Percentiles rank a stretch among this genome's conserved stretches.
Conservation (phyloP, 2,113 vertebrate species). For the Tetraodon nigroviridis region DNA sequence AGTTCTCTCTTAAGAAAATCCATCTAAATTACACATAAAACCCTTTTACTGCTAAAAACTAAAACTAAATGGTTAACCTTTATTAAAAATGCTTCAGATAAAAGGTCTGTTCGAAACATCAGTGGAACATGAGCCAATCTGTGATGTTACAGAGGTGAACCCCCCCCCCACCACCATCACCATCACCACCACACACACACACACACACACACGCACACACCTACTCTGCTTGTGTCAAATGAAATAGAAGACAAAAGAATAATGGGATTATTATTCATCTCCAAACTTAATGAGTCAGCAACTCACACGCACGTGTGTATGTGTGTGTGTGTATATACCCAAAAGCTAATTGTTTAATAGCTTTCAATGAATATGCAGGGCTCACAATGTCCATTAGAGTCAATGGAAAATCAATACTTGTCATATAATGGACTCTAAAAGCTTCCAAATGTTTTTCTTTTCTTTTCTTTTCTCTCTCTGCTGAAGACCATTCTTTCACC, state of each 20-base stretch:
- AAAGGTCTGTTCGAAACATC: constrained; percentile 6
- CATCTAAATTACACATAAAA: constrained; percentile 17
- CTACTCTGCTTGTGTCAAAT: no score
- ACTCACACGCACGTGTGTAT: constrained; percentile 3
- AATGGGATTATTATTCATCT: no score
- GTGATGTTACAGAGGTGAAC: no score
- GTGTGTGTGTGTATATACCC: not conserved
- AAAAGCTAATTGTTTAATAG: constrained; percentile 47
- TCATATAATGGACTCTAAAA: constrained; percentile 56
- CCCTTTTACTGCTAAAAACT: not conserved
- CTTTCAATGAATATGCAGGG: constrained; percentile 36
- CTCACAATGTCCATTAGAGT: constrained; percentile 51
- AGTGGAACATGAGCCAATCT: no score
- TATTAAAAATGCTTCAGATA: not conserved
- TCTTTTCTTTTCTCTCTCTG: not conserved
- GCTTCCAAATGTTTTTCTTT: constrained; percentile 19
- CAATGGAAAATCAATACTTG: constrained; percentile 60
- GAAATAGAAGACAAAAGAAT: no score
- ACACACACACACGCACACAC: not conserved
- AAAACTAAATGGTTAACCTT: not conserved
- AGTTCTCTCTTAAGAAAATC: constrained; percentile 7
- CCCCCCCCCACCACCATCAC: no score
- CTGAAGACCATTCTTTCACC: not conserved
- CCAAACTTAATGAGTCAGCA: no score
- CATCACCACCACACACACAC: no score